phyloP scores from a whole-genome alignment of 2,797 vertebrate species.

The Pangasius sanitwongsei region DNA sequence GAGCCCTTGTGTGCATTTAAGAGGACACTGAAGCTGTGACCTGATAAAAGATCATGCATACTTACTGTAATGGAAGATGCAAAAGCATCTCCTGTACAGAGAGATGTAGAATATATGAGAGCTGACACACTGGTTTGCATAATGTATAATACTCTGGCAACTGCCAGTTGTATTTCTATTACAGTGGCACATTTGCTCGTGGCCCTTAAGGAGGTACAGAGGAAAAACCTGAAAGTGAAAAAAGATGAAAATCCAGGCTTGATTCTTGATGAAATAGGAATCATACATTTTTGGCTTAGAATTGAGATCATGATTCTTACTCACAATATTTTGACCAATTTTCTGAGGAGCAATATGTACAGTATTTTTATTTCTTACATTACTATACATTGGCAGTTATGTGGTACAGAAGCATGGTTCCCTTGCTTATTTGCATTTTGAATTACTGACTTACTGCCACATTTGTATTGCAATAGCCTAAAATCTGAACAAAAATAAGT shows the following conservation, averaged over 20 bases:
- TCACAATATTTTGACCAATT: neutral
- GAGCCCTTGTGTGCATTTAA: constrained; percentile 4
- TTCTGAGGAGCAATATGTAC: neutral
- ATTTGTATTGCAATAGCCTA: neutral
- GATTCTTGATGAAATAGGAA: neutral
- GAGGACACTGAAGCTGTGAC: neutral
- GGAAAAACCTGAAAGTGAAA: neutral
- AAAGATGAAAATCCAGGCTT: neutral
- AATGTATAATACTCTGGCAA: neutral
- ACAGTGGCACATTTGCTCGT: neutral
- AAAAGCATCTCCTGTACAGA: neutral
- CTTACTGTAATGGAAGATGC: neutral
- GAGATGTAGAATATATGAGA: neutral
- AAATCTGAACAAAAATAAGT: neutral
- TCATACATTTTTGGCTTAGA: neutral
- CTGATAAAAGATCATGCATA: constrained; percentile 4
- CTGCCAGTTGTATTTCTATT: neutral
- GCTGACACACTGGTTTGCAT: neutral
- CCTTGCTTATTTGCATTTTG: neutral
- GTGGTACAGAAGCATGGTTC: neutral
- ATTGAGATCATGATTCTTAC: neutral
- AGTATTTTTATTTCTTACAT: neutral
- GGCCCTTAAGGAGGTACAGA: neutral
- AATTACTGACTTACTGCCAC: neutral
- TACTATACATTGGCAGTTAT: neutral